phyloP scores from a whole-genome alignment of 2,888 invertebrate genomes.

The Drosophila peninsularis region DNA sequence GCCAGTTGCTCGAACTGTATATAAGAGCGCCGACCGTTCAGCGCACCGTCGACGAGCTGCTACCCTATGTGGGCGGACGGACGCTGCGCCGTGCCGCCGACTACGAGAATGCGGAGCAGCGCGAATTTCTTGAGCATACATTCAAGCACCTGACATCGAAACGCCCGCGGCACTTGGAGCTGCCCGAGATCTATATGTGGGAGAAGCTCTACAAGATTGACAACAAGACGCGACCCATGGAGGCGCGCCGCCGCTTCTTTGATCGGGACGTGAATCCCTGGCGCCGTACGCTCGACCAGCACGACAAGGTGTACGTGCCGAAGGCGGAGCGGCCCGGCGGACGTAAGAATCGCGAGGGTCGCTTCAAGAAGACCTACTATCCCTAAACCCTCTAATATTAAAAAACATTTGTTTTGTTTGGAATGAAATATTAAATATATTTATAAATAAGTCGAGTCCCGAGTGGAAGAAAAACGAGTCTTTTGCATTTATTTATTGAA shows the following conservation, averaged over 20 bases:
- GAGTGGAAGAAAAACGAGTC: conserved; percentile 7
- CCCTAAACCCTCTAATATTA: conserved; percentile 83
- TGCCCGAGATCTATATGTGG: conserved; percentile 92
- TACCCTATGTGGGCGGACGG: conserved; percentile 88
- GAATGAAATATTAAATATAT: conserved; percentile 10
- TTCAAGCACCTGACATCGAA: conserved; percentile 90
- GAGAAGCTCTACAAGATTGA: conserved; percentile 92
- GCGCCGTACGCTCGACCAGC: conserved; percentile 88
- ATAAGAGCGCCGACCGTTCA: conserved; percentile 88
- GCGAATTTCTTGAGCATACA: conserved; percentile 89
- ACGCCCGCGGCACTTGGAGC: conserved; percentile 87
- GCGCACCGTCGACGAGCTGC: conserved; percentile 87
- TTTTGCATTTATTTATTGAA: conserved; percentile 44
- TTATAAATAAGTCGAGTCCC: not conserved
- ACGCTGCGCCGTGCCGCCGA: conserved; percentile 87
- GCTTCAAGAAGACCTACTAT: conserved; percentile 89
- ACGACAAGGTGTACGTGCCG: conserved; percentile 89
- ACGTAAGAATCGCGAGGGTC: conserved; percentile 86
- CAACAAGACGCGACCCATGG: conserved; percentile 88
- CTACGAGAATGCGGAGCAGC: conserved; percentile 88
- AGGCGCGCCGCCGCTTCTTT: conserved; percentile 89
- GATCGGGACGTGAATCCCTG: conserved; percentile 88
- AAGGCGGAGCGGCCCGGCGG: conserved; percentile 87
- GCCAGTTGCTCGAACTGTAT: conserved; percentile 90
- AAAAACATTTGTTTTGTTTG: not conserved